A percentile compares a stretch with the other conserved stretches of the same genome.
phyloP scores from a whole-genome alignment of 2,888 invertebrate genomes.

The Vandiemenella viatica region DNA sequence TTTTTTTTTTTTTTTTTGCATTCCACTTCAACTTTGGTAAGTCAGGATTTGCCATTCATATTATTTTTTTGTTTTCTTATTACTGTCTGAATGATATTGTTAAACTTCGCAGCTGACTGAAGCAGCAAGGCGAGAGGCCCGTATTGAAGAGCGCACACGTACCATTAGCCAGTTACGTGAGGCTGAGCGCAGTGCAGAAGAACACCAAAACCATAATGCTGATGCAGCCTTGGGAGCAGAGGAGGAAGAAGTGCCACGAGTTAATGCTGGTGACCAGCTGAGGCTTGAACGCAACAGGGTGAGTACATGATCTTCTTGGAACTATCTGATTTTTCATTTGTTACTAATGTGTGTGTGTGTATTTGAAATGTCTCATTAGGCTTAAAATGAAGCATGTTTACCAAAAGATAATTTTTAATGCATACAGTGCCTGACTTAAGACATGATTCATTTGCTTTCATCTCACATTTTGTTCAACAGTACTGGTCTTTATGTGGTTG shows the following conservation, averaged over 20 bases:
- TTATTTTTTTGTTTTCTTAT: neutral
- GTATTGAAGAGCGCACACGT: slow-evolving; percentile 35
- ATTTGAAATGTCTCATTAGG: no score
- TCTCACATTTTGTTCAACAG: no score
- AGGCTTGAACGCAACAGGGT: slow-evolving; percentile 44
- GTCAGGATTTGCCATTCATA: neutral
- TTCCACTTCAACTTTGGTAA: no score
- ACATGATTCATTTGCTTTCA: no score
- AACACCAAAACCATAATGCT: slow-evolving; percentile 26
- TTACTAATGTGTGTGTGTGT: neutral
- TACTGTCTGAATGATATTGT: no score
- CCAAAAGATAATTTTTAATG: no score
- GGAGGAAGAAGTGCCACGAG: no score
- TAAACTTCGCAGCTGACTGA: slow-evolving; percentile 30
- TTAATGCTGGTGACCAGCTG: slow-evolving; percentile 38
- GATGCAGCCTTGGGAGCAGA: slow-evolving; percentile 18
- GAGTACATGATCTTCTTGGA: neutral
- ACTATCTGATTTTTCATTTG: neutral
- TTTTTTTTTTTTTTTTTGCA: no score
- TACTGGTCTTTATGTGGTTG: no score
- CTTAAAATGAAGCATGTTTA: no score
- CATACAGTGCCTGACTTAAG: no score
- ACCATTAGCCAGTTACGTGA: slow-evolving; percentile 27
- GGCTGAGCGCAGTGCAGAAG: slow-evolving; percentile 29
- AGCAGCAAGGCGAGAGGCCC: slow-evolving; percentile 36